Evolutionary conservation across 2,113 vertebrate species (phyloP).

Genomic region (Dicrurus megarhynchus): DNA sequence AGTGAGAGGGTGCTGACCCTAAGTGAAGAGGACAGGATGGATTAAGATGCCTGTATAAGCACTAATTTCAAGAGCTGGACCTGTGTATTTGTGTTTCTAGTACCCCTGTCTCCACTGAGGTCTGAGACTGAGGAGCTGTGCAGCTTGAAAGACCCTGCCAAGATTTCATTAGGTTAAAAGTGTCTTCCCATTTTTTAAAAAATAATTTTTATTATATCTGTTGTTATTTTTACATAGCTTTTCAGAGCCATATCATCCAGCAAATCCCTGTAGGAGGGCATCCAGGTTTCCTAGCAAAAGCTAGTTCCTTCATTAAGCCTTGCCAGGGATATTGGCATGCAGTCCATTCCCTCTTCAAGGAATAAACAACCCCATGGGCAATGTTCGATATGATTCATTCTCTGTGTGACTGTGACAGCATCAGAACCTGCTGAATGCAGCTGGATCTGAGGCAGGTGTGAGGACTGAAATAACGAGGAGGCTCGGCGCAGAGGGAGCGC

Average conservation of each 20-base stretch:
- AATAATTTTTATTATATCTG: neutral
- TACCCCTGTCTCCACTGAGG: neutral
- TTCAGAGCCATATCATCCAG: neutral
- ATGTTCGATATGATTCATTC: conserved; percentile 9
- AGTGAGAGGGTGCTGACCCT: neutral
- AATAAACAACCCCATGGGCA: conserved; percentile 35
- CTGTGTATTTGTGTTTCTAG: neutral
- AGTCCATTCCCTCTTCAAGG: neutral
- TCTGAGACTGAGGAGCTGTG: neutral
- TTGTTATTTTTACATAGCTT: neutral
- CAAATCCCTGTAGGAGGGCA: neutral
- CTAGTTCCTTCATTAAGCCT: neutral
- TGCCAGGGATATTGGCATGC: conserved; percentile 17
- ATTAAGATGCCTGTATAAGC: neutral
- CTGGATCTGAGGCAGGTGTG: neutral
- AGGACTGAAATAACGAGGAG: neutral
- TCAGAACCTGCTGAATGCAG: neutral
- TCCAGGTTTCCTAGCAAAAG: neutral
- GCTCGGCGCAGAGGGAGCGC: neutral
- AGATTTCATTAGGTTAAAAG: neutral
- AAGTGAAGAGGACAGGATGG: neutral
- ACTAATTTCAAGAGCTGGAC: neutral
- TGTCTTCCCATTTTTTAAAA: neutral
- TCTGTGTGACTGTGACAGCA: neutral
- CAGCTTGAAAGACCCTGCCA: neutral